phyloP scores from a whole-genome alignment of 1,140 invertebrate species.

The Drosophila arawakana region DNA sequence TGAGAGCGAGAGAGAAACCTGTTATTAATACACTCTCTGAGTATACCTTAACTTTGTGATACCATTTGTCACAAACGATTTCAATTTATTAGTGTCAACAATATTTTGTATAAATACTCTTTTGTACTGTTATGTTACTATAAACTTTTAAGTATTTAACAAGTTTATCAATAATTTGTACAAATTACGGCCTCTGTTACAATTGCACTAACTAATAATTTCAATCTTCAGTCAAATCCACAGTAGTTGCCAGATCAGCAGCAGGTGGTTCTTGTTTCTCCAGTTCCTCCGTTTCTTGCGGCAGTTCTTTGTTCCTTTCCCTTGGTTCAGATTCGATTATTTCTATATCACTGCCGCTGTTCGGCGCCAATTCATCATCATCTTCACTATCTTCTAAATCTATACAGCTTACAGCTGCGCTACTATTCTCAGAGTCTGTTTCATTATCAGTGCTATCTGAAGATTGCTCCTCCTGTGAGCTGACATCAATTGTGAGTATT shows the following conservation, averaged over 20 bases:
- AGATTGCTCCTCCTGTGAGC: conserved; percentile 39
- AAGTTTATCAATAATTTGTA: conserved; percentile 7
- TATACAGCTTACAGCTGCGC: conserved; percentile 38
- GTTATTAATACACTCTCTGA: conserved; percentile 8
- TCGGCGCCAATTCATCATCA: neutral
- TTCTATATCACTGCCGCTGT: conserved; percentile 62
- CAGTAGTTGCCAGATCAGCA: conserved; percentile 14
- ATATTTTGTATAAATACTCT: neutral
- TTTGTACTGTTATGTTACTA: conserved; percentile 1
- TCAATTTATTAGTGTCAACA: conserved; percentile 3
- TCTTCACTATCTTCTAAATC: conserved; percentile 34
- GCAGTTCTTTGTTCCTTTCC: neutral
- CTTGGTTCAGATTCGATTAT: conserved; percentile 41
- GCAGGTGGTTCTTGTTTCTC: neutral
- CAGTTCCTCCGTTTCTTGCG: neutral
- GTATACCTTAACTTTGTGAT: neutral
- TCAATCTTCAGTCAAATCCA: conserved; percentile 65
- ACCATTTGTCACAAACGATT: neutral
- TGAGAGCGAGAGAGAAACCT: conserved; percentile 35
- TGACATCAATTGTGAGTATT: conserved; percentile 57
- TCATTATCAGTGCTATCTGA: conserved; percentile 12
- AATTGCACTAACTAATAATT: neutral
- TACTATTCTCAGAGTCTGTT: neutral
- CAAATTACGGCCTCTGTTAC: neutral
- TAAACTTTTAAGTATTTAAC: conserved; percentile 3